These are phyloP conservation scores for Ceratitis capitata DNA, from an alignment of 1,140 invertebrate genomes.

Conservation along the genomic window DNA sequence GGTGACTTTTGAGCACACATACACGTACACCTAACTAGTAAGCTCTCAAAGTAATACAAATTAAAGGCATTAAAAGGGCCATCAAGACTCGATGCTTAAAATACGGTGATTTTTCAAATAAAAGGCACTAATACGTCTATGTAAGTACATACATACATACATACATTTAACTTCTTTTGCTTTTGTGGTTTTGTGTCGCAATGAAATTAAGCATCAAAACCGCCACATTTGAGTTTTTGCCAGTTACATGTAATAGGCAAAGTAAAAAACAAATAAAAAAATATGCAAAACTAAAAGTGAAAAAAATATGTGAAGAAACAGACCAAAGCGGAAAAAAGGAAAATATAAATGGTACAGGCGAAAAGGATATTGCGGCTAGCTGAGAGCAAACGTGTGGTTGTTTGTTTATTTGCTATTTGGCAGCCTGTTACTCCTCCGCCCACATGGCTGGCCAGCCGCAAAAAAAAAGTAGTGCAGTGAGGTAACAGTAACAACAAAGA, in stretches of 20 bases:
- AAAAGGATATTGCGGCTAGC: neutral
- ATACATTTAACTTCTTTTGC: neutral
- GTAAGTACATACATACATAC: neutral
- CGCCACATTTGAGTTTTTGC: neutral
- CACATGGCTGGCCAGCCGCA: neutral
- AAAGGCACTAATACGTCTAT: neutral
- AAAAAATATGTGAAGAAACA: too few species aligned
- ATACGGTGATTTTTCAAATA: too few species aligned
- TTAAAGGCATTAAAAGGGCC: neutral
- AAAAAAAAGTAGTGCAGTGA: neutral
- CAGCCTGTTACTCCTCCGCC: neutral
- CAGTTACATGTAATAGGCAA: neutral
- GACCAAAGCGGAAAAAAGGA: neutral
- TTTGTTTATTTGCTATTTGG: neutral
- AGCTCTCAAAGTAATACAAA: neutral
- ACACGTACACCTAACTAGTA: too few species aligned
- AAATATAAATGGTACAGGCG: neutral
- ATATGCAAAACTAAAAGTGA: neutral
- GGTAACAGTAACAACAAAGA: neutral
- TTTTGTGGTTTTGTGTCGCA: constrained; percentile 9
- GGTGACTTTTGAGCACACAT: too few species aligned
- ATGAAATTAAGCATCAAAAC: constrained; percentile 19
- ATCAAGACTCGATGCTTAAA: neutral
- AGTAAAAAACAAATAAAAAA: neutral
- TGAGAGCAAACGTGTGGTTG: neutral